Conservation (phyloP, 2,797 vertebrate species). For the Meda fulgida region DNA sequence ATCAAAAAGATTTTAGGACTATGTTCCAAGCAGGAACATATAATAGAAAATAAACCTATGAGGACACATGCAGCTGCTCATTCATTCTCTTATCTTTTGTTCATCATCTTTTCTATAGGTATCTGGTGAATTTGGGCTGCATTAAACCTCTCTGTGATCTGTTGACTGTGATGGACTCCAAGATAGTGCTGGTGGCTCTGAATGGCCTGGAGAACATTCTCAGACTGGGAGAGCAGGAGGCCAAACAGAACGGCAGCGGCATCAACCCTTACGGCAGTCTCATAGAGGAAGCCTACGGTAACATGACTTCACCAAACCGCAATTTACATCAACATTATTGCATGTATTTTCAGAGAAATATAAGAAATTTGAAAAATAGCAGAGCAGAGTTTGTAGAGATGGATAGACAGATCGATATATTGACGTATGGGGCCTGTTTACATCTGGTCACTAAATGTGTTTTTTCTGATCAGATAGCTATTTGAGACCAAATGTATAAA, state of each 20-base stretch:
- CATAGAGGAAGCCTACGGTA: slow-evolving; percentile 98
- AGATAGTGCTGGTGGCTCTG: slow-evolving; percentile 96
- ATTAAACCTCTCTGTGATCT: slow-evolving; percentile 97
- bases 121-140: slow-evolving; percentile 94
- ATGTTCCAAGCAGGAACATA: not conserved
- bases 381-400: not conserved
- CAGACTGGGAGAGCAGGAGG: slow-evolving; percentile 94
- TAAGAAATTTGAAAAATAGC: not conserved
- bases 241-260: slow-evolving; percentile 84
- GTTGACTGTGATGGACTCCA: slow-evolving; percentile 97
- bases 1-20: not conserved
- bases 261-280: slow-evolving; percentile 96
- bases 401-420: not conserved
- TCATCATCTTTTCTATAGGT: slow-evolving; percentile 74
- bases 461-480: too few species aligned
- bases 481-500: not conserved
- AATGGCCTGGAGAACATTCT: slow-evolving; percentile 97
- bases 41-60: not conserved
- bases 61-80: not conserved
- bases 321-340: not conserved
- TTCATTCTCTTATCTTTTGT: not conserved
- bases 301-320: not conserved
- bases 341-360: not conserved
- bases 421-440: too few species aligned
- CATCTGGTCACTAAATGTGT: too few species aligned